Base-by-base conservation (phyloP, 1,140 invertebrate genomes). In the Alviniconcha marisindica region DNA sequence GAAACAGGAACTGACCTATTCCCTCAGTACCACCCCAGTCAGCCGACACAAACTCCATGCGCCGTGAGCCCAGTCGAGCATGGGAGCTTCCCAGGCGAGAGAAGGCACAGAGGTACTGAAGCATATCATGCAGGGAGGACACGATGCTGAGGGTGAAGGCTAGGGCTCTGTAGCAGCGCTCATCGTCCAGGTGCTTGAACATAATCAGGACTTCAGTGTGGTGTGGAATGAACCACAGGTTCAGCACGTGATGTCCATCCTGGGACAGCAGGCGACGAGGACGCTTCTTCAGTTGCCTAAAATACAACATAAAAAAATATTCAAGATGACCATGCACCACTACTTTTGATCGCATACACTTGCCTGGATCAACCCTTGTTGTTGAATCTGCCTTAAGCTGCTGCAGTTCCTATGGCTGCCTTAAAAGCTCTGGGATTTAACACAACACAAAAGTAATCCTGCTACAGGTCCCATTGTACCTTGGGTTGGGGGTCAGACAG, bases 181-280 rank as follows among this genome's bases (percentile, higher is more conserved):
- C 87, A 21, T 90, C 87, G 42, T 89, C 86, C 21, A 92, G 73
- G n/a, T 88, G 88, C 81, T 91, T 93, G 85, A 90, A 93, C 87
- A 92, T 91, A 73, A 90, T 83, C 78, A 93, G 84, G 12, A 91
- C 86, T 74, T 93, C 93, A 0, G 90, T 87, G 77, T 91, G 88
- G 78, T 93, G 92, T 4, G 93, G 93, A 36, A 93, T 91, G 81
- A 93, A 93, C 91, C 92, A 93, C n/a, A 93, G 87, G 83, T 93
- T 93, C 60, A 93, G 84, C 0, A 93, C 85, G 73, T 91, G 86
- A 60, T 87, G 83, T 14, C 93, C 93, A 85, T 92, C 88, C 7
- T 86, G 87, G 14, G 92, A 91, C 42, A 93, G 83, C 7, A 93
- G 79, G 4, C 90, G 88, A 7, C 91, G 74, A 31, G 92, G 91